phyloP scores from a whole-genome alignment of 2,888 invertebrate genomes.

The Mythimna pallens region DNA sequence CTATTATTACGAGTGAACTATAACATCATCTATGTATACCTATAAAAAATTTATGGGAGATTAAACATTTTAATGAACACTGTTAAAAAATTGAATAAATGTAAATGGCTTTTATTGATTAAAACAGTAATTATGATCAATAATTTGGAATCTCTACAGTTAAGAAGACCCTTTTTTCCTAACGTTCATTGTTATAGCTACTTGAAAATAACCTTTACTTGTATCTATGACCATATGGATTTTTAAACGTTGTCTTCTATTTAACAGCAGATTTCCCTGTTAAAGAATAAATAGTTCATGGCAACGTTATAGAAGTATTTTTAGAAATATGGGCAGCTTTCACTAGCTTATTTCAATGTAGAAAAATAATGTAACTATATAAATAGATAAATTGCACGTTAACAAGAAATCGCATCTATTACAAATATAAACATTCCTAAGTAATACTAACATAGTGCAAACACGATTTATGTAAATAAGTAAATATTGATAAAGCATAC shows the following conservation, averaged over 20 bases:
- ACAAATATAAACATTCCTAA: conserved; percentile 58
- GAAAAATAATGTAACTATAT: conserved; percentile 24
- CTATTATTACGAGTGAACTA: conserved; percentile 25
- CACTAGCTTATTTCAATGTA: conserved; percentile 38
- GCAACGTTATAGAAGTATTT: conserved; percentile 30
- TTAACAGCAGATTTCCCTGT: conserved; percentile 1
- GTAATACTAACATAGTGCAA: conserved; percentile 53
- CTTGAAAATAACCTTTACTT: conserved; percentile 14
- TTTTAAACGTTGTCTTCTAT: neutral
- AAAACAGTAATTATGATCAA: neutral
- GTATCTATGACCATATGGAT: conserved; percentile 2
- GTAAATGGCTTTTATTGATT: neutral
- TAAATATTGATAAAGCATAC: conserved; percentile 58
- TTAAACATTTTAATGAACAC: conserved; percentile 9
- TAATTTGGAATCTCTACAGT: neutral
- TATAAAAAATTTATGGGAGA: conserved; percentile 1
- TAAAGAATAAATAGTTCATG: conserved; percentile 9
- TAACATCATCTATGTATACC: conserved; percentile 35
- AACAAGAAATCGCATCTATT: conserved; percentile 35
- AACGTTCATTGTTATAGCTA: neutral
- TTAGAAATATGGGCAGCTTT: conserved; percentile 51
- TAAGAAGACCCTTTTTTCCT: neutral
- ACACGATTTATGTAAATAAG: conserved; percentile 61
- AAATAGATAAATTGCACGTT: conserved; percentile 33
- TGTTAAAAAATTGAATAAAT: neutral